phyloP scores from a whole-genome alignment of 2,888 invertebrate genomes.

The Dryobota labecula region DNA sequence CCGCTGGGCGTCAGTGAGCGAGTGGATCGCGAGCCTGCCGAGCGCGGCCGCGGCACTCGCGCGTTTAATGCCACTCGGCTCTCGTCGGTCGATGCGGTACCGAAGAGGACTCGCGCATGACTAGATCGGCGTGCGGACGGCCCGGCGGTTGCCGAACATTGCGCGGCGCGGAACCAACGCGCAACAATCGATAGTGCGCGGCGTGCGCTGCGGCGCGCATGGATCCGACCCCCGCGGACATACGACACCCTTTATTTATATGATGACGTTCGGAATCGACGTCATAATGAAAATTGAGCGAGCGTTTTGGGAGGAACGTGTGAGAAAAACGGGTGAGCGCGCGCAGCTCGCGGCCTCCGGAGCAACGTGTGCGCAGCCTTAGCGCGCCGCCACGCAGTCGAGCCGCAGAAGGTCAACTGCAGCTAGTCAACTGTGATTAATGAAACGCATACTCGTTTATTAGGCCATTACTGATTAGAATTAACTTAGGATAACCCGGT shows the following conservation, averaged over 20 bases:
- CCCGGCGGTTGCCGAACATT: conserved; percentile 65
- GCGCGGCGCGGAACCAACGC: conserved; percentile 71
- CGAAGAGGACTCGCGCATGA: conserved; percentile 82
- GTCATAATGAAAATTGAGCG: conserved; percentile 76
- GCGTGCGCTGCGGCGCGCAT: conserved; percentile 73
- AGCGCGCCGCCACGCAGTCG: conserved; percentile 16
- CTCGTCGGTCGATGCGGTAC: conserved; percentile 81
- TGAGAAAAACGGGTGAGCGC: conserved; percentile 7
- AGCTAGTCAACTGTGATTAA: not conserved
- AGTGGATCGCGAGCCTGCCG: conserved; percentile 79
- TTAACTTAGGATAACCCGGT: not conserved
- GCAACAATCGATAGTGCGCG: conserved; percentile 71
- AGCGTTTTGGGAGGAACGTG: conserved; percentile 48
- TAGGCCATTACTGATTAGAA: not conserved
- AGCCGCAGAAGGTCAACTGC: conserved; percentile 43
- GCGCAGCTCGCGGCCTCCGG: conserved; percentile 9
- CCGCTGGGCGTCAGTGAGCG: conserved; percentile 67
- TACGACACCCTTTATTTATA: conserved; percentile 79
- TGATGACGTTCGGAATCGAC: conserved; percentile 80
- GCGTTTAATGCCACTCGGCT: conserved; percentile 78
- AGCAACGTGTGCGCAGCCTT: conserved; percentile 28
- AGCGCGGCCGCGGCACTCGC: conserved; percentile 87
- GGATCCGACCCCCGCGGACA: conserved; percentile 70
- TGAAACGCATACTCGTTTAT: not conserved
- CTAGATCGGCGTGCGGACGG: conserved; percentile 77